A percentile compares a stretch with the other conserved stretches of the same genome.
These are phyloP conservation scores for Yponomeuta sedellus DNA, from an alignment of 2,888 invertebrate genomes.

Conservation along the genomic window DNA sequence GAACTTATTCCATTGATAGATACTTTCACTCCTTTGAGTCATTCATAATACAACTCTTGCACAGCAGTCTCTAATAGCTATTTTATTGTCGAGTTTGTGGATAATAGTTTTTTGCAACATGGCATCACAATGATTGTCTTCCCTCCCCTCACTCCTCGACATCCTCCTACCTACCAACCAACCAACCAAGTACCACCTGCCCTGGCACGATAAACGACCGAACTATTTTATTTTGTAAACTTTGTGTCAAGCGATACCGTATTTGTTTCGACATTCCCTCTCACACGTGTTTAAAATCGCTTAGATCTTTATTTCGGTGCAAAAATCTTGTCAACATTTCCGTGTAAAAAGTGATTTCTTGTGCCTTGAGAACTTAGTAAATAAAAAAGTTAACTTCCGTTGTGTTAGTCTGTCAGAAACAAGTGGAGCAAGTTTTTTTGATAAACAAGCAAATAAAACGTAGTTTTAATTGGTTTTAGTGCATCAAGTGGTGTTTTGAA, in stretches of 20 bases:
- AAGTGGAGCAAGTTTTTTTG: constrained; percentile 8
- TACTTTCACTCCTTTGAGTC: too few relatives aligned
- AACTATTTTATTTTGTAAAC: constrained; percentile 48
- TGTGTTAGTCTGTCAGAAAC: background rate
- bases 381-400: background rate
- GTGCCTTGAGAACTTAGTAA: background rate
- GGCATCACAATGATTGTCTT: too few relatives aligned
- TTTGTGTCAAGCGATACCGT: constrained; percentile 39
- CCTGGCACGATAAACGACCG: constrained; percentile 20
- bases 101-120: too few relatives aligned
- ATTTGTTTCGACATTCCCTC: background rate
- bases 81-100: too few relatives aligned
- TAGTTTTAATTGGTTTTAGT: constrained; percentile 22
- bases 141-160: too few relatives aligned
- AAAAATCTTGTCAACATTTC: background rate
- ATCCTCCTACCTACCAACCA: background rate
- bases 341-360: background rate
- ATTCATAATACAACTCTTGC: too few relatives aligned
- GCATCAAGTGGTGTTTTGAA: constrained; percentile 22
- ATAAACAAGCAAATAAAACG: constrained; percentile 4
- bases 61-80: too few relatives aligned
- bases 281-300: constrained; percentile 25
- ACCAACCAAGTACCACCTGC: background rate
- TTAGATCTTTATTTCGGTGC: background rate
- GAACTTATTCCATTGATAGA: too few relatives aligned